Conservation (phyloP, 2,113 vertebrate genomes). For the Porphyrio hochstetteri region DNA sequence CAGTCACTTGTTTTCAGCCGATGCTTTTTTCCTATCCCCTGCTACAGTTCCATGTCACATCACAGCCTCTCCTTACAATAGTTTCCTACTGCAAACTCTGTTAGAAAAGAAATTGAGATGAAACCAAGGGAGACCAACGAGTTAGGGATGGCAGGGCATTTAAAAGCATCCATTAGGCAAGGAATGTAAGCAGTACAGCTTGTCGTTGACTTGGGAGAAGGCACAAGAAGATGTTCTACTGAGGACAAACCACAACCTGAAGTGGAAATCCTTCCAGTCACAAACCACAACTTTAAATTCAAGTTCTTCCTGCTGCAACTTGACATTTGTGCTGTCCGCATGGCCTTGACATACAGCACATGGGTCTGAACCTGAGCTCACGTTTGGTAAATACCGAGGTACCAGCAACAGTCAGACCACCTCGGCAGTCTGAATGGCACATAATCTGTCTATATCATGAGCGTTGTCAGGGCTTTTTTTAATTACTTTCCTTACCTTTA, state of each 20-base stretch:
- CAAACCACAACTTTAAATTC: accelerated
- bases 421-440: accelerated
- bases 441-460: accelerated
- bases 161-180: not conserved
- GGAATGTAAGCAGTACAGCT: accelerated
- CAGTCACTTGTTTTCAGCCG: not conserved
- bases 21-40: not conserved
- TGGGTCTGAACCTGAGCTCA: not conserved
- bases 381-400: accelerated
- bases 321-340: accelerated
- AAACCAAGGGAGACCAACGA: not conserved
- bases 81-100: not conserved
- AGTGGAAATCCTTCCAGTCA: not conserved
- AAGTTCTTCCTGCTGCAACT: not conserved
- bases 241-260: not conserved
- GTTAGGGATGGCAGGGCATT: not conserved
- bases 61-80: not conserved
- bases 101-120: not conserved
- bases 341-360: accelerated
- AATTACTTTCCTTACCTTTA: not conserved
- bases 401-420: not conserved
- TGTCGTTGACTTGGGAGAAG: not conserved
- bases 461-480: not conserved
- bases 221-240: not conserved
- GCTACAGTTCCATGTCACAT: not conserved